These are phyloP conservation scores for Pseudorectes ferrugineus DNA, from an alignment of 2,113 vertebrate species.

Conservation along the genomic window DNA sequence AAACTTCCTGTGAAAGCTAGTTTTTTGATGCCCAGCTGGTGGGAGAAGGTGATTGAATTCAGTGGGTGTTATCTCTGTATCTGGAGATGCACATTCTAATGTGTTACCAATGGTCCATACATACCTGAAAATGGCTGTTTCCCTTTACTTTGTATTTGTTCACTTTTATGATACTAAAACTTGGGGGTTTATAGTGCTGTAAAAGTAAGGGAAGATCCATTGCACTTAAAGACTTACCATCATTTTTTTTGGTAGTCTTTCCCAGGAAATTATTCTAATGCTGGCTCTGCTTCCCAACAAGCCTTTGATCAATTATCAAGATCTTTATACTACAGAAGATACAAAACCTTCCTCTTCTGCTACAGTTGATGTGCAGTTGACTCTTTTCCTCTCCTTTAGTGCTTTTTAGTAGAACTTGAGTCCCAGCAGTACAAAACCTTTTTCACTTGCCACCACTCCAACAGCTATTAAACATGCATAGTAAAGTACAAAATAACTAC, in stretches of 20 bases:
- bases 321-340: not conserved
- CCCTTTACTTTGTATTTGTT: not conserved
- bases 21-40: not conserved
- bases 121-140: not conserved
- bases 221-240: not conserved
- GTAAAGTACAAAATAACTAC: not conserved
- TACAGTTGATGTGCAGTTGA: not conserved
- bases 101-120: not conserved
- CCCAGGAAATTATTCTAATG: not conserved
- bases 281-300: not conserved
- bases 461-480: not conserved
- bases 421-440: not conserved
- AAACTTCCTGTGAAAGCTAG: not conserved
- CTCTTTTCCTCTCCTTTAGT: not conserved
- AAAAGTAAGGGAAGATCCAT: not conserved
- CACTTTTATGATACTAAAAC: not conserved
- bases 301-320: not conserved
- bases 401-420: not conserved
- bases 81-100: not conserved
- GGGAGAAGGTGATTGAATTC: not conserved
- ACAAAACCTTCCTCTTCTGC: not conserved
- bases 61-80: not conserved
- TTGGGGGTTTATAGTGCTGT: accelerated
- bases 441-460: not conserved
- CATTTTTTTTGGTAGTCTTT: not conserved